Evolutionary conservation across 2,888 invertebrate genomes (phyloP), one percentile per base, ranked within the genome.

Genomic region (Tipula unca): DNA sequence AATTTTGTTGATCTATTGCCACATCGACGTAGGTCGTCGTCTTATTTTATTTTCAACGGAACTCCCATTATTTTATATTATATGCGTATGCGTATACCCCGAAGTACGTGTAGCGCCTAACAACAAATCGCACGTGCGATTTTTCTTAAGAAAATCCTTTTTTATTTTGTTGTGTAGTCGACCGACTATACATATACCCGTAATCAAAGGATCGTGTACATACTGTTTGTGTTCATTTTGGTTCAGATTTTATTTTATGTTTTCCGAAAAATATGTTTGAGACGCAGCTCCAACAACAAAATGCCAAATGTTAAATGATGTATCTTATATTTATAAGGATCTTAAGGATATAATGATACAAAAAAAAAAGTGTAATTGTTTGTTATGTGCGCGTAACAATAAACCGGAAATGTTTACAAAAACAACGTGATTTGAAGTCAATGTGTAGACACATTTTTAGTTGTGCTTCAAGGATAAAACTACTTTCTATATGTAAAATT

Each of bases 91-190:
- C 42, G 17, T 48, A 13, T 69, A 69, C 69, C 69, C 1, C 20
- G 25, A 69, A 25, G 69, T 69, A 25, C 25, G 10, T 69, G 69
- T 25, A 69, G 69, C 69, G 69, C 69, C 69, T 13, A 25, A 69
- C 69, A 69, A 69, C 8, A 69, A 69, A 69, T 69, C 69, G 69
- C 69, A 69, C 25, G 69, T 69, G 69, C 69, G 69, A 69, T 69
- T 69, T 69, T 69, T 69, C 69, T 69, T 69, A 69, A 69, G 69
- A 69, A 69, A 69, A 69, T 69, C 69, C 69, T 69, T 69, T 69
- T 69, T 69, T 25, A 17, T 20, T n/a, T 69, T 69, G 25, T n/a
- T 69, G 69, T 69, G 2, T 25, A 10, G 10, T 25, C 25, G 69
- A 69, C 69, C 69, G 69, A 69, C 25, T 6, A 32, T 32, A 25